Conservation (phyloP, 2,113 vertebrate species). For the Albula goreensis region DNA sequence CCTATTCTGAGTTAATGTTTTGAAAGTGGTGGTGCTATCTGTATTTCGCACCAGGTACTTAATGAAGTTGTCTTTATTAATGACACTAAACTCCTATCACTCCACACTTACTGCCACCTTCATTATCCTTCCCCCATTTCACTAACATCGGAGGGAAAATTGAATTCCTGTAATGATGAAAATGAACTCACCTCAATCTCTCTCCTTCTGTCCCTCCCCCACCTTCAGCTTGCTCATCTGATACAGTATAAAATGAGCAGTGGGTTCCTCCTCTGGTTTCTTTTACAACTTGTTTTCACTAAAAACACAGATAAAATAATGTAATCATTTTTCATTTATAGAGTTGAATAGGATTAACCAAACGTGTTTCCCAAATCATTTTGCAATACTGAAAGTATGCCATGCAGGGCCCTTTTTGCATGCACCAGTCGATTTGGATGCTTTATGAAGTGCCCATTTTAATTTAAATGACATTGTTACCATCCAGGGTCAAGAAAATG, state of each 20-base stretch:
- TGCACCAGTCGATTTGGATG: too few species aligned
- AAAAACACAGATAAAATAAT: too few species aligned
- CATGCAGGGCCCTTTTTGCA: too few species aligned
- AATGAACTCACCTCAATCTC: slow-evolving; percentile 44
- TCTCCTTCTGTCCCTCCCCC: background rate
- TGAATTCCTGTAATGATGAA: slow-evolving; percentile 46
- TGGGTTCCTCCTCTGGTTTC: too few species aligned
- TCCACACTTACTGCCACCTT: slow-evolving; percentile 23
- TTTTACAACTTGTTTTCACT: too few species aligned
- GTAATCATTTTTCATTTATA: too few species aligned
- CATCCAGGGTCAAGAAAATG: background rate
- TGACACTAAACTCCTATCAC: slow-evolving; percentile 6
- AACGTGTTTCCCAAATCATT: too few species aligned
- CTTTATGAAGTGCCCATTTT: too few species aligned
- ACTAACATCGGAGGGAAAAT: slow-evolving; percentile 52
- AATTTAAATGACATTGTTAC: background rate
- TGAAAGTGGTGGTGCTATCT: slow-evolving; percentile 12
- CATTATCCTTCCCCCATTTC: slow-evolving; percentile 46
- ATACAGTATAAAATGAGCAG: background rate
- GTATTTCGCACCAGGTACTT: slow-evolving; percentile 32
- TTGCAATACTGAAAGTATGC: too few species aligned
- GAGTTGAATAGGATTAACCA: too few species aligned
- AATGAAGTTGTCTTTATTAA: slow-evolving; percentile 52
- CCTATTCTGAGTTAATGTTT: slow-evolving; percentile 19
- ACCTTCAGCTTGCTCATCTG: background rate